Conservation (phyloP, 2,888 invertebrate genomes). For the Acleris laterana region DNA sequence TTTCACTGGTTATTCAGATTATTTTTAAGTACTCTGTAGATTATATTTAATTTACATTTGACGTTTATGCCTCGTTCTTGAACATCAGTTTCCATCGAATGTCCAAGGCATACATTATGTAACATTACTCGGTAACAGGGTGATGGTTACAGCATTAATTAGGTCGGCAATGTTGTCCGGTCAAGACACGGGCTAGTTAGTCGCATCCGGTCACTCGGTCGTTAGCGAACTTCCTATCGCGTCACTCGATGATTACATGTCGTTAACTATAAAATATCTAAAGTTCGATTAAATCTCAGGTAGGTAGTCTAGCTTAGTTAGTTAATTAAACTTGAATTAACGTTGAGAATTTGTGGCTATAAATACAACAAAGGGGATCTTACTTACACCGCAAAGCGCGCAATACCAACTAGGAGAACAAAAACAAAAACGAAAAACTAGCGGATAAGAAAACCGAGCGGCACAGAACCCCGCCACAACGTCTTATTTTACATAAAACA, state of each 20-base stretch:
- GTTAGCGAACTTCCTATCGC: conserved; percentile 35
- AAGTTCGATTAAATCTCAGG: conserved; percentile 13
- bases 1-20: no score
- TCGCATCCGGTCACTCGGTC: conserved; percentile 35
- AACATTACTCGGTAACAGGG: background rate
- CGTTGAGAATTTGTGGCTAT: background rate
- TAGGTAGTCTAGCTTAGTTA: background rate
- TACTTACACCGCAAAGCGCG: no score
- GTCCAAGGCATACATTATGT: background rate
- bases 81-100: background rate
- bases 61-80: background rate
- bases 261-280: conserved; percentile 30
- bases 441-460: no score
- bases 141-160: conserved; percentile 25
- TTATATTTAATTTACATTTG: no score
- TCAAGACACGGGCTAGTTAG: conserved; percentile 31
- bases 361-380: no score
- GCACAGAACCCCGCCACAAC: no score
- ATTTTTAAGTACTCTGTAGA: no score
- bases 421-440: no score
- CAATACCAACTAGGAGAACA: no score
- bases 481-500: no score
- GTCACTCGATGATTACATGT: conserved; percentile 14
- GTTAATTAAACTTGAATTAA: conserved; percentile 13
- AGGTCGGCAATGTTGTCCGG: conserved; percentile 23